Percentiles rank a stretch among this genome's conserved stretches.
phyloP scores from a whole-genome alignment of 2,113 vertebrate genomes.

The Grammomys dolichurus region DNA sequence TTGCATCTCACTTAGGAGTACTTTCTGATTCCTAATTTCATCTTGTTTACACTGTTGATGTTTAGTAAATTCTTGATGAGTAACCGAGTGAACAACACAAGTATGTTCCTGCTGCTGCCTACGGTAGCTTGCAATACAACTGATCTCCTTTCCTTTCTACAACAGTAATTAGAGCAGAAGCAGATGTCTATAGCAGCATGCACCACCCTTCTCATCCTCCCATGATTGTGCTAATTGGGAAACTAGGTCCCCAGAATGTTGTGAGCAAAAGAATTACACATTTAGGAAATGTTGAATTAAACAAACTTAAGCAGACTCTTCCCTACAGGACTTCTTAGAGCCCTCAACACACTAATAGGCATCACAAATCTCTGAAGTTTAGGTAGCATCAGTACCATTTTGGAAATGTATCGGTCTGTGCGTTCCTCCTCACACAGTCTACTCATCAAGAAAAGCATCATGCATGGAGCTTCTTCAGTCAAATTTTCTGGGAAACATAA shows the following conservation, averaged over 20 bases:
- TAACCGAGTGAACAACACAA: conserved; percentile 43
- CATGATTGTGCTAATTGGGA: conserved; percentile 48
- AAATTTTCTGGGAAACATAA: neutral
- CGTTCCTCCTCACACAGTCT: neutral
- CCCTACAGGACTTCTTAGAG: conserved; percentile 64
- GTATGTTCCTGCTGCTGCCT: conserved; percentile 19
- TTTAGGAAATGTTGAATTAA: conserved; percentile 47
- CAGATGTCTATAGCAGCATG: conserved; percentile 53
- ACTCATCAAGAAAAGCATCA: neutral
- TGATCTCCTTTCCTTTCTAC: conserved; percentile 23
- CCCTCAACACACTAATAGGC: neutral
- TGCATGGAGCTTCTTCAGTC: neutral
- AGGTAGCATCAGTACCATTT: neutral
- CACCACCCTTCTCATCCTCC: neutral
- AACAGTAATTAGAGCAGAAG: conserved; percentile 55
- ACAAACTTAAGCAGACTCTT: conserved; percentile 30
- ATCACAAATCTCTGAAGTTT: neutral
- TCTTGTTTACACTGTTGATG: conserved; percentile 21
- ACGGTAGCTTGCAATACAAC: conserved; percentile 23
- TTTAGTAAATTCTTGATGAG: conserved; percentile 54
- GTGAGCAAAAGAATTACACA: conserved; percentile 38
- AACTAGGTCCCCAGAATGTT: conserved; percentile 45
- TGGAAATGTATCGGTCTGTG: neutral
- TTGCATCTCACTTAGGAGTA: neutral
- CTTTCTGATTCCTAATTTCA: neutral